Evolutionary conservation across 2,797 vertebrate genomes (phyloP).

Genomic region (Hypotaenidia philippensis): DNA sequence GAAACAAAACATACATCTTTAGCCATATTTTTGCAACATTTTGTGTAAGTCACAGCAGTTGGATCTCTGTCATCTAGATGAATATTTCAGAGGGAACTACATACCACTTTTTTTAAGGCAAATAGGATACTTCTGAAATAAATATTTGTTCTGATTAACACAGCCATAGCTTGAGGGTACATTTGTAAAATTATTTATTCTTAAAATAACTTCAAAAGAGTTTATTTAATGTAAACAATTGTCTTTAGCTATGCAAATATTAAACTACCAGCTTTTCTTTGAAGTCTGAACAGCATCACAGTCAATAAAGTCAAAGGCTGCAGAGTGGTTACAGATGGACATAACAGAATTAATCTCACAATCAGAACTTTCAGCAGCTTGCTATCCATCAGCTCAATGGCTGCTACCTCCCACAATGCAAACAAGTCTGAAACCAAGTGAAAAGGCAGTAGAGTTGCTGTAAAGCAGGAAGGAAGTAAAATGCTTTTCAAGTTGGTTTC

Average conservation of each 20-base stretch:
- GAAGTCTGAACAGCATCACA: not conserved
- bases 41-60: not conserved
- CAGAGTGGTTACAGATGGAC: not conserved
- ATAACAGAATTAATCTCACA: not conserved
- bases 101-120: not conserved
- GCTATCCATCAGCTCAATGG: not conserved
- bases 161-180: not conserved
- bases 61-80: not conserved
- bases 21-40: not conserved
- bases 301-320: not conserved
- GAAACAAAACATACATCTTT: not conserved
- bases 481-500: not conserved
- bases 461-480: not conserved
- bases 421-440: not conserved
- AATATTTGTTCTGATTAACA: not conserved
- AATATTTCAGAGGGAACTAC: not conserved
- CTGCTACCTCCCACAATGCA: not conserved
- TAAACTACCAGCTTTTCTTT: not conserved
- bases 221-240: constrained; percentile 6
- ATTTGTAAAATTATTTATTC: not conserved
- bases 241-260: not conserved
- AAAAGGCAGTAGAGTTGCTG: not conserved
- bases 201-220: not conserved
- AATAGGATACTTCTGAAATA: not conserved
- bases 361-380: not conserved